Base-by-base conservation (phyloP, 2,113 vertebrate genomes). In the Ramphastos sulfuratus region DNA sequence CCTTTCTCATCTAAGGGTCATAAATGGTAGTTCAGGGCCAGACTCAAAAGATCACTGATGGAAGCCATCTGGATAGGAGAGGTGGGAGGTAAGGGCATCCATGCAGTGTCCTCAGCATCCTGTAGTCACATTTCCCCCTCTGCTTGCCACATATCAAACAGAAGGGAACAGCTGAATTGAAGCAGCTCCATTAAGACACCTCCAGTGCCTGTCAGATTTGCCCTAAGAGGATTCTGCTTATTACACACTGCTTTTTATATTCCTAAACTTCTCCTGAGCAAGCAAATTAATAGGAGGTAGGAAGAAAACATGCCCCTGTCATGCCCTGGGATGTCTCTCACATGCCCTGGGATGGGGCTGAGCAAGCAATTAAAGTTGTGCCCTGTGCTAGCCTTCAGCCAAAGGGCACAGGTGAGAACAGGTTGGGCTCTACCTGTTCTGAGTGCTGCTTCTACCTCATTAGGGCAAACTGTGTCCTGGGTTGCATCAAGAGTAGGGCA, bases 161-260 rank as follows among this genome's bases (percentile, higher is more conserved):
- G 87, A 66, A 94, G 61, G 39, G 69, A 93, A 35, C 10, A 10
- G 72, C 64, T 75, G 86, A 93, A 96, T 95, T 86, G 91, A 96
- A 77, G 9, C 86, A 87, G 50, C 50, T 64, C 90, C 71, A 84
- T 93, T 93, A 84, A 77, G 52, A 30, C 21, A 82, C 71, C 69
- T 91, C 44, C 59, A 16, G 76, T 28, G 89, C 93, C 87, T 93
- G 95, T 81, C 93, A 89, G 88, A 91, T 93, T 64, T 63, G 25
- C 59, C 71, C 19, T 92, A 79, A 96, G 93, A 93, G 88, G 94
- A 95, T 95, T 94, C 78, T 76, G 39, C 59, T 82, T 72, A 42
- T 95, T 93, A 72, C 74, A 87, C 64, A 59, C 60, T 31, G 10
- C 15, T 59, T 89, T 94, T 91, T 65, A 69, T 82, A 81, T 73